Evolutionary conservation across 2,113 vertebrate genomes (phyloP).

Genomic region (Perccottus glenii): DNA sequence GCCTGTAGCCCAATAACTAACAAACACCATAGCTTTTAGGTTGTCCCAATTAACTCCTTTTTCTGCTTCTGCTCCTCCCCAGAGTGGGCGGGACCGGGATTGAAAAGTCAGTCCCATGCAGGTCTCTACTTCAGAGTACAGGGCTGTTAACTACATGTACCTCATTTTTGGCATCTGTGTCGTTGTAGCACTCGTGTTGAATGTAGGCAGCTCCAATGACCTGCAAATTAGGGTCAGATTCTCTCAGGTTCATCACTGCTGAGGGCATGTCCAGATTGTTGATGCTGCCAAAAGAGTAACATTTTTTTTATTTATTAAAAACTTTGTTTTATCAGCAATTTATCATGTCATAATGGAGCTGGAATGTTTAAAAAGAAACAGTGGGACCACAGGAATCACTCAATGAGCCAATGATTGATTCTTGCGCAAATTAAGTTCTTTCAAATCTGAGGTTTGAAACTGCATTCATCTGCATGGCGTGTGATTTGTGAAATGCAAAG

Average conservation of each 20-base stretch:
- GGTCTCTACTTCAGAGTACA: neutral
- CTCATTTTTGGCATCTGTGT: conserved; percentile 85
- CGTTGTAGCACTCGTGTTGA: conserved; percentile 94
- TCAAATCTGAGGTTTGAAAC: conserved; percentile 45
- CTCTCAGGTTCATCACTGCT: conserved; percentile 86
- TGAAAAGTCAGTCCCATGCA: no score
- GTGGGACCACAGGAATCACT: conserved; percentile 19
- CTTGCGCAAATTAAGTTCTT: conserved; percentile 23
- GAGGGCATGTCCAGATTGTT: conserved; percentile 83
- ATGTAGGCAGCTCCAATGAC: conserved; percentile 91
- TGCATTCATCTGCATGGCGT: conserved; percentile 20
- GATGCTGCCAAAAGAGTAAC: conserved; percentile 76
- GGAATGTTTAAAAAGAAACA: conserved; percentile 13
- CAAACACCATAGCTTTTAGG: no score
- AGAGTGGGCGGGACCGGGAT: no score
- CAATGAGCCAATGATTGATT: conserved; percentile 14
- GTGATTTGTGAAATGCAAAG: conserved; percentile 66
- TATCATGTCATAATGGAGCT: neutral
- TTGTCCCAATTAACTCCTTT: no score
- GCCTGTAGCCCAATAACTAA: no score
- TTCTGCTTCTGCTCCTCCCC: no score
- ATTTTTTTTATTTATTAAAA: conserved; percentile 16
- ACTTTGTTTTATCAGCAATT: conserved; percentile 11
- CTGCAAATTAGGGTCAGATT: conserved; percentile 85
- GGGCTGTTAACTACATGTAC: conserved; percentile 69